These are phyloP conservation scores for Drosophila stalkeri DNA, from an alignment of 2,888 invertebrate genomes.

Conservation along the genomic window DNA sequence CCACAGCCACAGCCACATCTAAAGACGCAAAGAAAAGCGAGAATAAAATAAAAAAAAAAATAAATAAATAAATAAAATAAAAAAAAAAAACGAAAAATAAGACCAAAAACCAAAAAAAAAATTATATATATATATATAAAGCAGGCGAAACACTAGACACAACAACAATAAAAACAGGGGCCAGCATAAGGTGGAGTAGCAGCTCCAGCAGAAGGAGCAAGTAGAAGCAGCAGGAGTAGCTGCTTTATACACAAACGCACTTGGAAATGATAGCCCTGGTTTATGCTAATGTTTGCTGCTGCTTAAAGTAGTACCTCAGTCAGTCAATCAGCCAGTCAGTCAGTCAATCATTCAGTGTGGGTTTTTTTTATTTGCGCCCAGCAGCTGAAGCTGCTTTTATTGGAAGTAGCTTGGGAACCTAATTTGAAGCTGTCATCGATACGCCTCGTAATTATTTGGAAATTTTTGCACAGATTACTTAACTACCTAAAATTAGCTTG, in stretches of 20 bases:
- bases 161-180: conserved; percentile 41
- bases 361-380: background rate
- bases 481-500: conserved; percentile 10
- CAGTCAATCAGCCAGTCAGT: conserved; percentile 10
- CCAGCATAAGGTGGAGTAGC: background rate
- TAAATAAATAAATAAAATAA: background rate
- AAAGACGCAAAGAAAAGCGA: conserved; percentile 24
- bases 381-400: conserved; percentile 4
- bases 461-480: conserved; percentile 11
- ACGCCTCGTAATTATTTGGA: conserved; percentile 17
- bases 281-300: conserved; percentile 74
- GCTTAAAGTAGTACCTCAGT: conserved; percentile 39
- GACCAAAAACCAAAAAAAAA: conserved; percentile 22
- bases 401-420: conserved; percentile 7
- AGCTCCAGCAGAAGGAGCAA: background rate
- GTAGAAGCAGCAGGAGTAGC: conserved; percentile 1
- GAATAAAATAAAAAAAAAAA: conserved; percentile 12
- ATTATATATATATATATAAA: background rate
- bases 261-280: conserved; percentile 76
- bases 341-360: conserved; percentile 6
- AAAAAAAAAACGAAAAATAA: background rate
- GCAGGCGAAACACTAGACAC: conserved; percentile 60
- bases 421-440: conserved; percentile 23
- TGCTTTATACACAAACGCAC: conserved; percentile 64
- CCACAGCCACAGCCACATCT: conserved; percentile 32